Evolutionary conservation across 2,113 vertebrate genomes (phyloP).

Genomic region (Burhinus oedicnemus): DNA sequence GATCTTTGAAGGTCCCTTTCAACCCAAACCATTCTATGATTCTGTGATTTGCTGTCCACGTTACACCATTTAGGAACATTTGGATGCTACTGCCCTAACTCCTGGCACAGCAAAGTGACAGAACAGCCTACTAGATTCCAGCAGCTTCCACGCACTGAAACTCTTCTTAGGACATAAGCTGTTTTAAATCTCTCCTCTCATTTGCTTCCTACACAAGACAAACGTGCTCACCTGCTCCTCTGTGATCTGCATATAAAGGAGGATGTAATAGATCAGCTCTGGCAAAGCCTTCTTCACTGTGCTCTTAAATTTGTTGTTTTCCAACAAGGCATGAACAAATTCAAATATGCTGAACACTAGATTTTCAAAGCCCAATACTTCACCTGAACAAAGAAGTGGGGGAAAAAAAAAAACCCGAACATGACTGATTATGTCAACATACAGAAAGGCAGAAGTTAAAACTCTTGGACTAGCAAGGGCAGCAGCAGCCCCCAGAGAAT

Average conservation of each 20-base stretch:
- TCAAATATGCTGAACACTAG: conserved; percentile 99
- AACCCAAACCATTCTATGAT: neutral
- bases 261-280: conserved; percentile 96
- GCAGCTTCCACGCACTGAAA: neutral
- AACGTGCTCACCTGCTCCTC: conserved; percentile 85
- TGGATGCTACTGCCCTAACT: neutral
- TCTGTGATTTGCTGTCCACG: neutral
- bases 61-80: neutral
- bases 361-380: conserved; percentile 97
- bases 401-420: neutral
- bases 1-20: neutral
- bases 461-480: neutral
- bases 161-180: neutral
- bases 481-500: neutral
- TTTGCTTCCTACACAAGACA: neutral
- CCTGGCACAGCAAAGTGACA: neutral
- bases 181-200: neutral
- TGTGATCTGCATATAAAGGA: conserved; percentile 99
- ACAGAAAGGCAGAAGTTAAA: neutral
- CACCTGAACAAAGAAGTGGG: conserved; percentile 77
- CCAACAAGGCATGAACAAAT: conserved; percentile 95
- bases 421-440: neutral
- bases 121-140: neutral
- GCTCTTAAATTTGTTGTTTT: conserved; percentile 97
- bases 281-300: conserved; percentile 96